phyloP scores from a whole-genome alignment of 2,888 invertebrate genomes.

The Agonopterix heracliana region DNA sequence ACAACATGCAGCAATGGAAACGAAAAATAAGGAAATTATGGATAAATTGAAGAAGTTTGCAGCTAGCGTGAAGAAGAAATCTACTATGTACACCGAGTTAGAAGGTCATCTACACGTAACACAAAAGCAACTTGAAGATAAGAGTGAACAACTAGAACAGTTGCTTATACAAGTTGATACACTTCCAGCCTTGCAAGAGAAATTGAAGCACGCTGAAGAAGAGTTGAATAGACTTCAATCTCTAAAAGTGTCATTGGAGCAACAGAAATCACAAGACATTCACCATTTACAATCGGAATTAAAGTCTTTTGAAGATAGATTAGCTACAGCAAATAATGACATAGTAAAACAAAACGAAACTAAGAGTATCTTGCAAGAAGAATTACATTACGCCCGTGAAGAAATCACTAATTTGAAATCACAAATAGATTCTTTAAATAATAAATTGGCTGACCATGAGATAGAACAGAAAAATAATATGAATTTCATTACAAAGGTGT shows the following conservation, averaged over 20 bases:
- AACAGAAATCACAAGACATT: constrained; percentile 41
- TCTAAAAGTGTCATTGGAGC: constrained; percentile 40
- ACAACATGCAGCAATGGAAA: constrained; percentile 61
- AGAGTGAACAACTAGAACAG: constrained; percentile 49
- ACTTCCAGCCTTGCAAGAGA: constrained; percentile 52
- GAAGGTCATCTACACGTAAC: constrained; percentile 68
- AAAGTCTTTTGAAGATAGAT: constrained; percentile 33
- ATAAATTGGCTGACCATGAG: constrained; percentile 58
- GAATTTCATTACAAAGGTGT: constrained; percentile 55
- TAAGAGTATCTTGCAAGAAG: constrained; percentile 34
- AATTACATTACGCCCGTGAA: constrained; percentile 36
- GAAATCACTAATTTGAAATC: constrained; percentile 39
- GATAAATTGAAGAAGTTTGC: constrained; percentile 89
- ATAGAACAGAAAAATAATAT: constrained; percentile 58
- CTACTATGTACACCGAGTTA: constrained; percentile 78
- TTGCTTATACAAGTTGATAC: constrained; percentile 49
- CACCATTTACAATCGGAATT: constrained; percentile 36
- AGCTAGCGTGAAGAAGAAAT: constrained; percentile 84
- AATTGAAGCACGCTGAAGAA: constrained; percentile 55
- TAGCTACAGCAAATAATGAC: constrained; percentile 33
- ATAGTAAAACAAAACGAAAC: constrained; percentile 35
- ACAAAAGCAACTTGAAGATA: constrained; percentile 45
- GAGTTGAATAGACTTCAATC: constrained; percentile 48
- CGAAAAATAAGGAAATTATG: constrained; percentile 80
- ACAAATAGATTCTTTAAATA: constrained; percentile 50